Percentiles rank a stretch among this genome's conserved stretches.
phyloP scores from a whole-genome alignment of 2,113 vertebrate species.

The Rhinichthys klamathensis region DNA sequence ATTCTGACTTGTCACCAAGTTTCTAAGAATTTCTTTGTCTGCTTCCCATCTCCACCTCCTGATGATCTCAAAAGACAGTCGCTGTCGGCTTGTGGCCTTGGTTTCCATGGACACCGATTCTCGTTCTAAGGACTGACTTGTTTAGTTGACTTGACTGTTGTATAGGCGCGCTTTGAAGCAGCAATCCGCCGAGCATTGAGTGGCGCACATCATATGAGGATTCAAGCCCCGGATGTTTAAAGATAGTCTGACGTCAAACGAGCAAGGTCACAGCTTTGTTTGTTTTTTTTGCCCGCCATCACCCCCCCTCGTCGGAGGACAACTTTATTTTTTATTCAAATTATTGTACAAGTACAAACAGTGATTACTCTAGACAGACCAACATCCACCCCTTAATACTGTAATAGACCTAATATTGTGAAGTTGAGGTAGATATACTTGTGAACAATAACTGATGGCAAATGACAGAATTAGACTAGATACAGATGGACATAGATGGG shows the following conservation, averaged over 20 bases:
- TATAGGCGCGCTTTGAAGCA: background rate
- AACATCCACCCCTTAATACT: too few species aligned
- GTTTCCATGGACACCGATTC: constrained; percentile 54
- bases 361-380: too few species aligned
- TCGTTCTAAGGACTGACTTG: constrained; percentile 30
- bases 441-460: too few species aligned
- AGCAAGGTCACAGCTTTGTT: background rate
- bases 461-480: too few species aligned
- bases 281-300: too few species aligned
- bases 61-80: constrained; percentile 45
- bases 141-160: background rate
- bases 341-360: too few species aligned
- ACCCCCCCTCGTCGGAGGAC: too few species aligned
- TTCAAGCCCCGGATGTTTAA: background rate
- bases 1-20: background rate
- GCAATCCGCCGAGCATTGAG: background rate
- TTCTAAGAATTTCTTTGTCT: constrained; percentile 16
- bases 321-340: too few species aligned
- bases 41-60: constrained; percentile 8
- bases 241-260: background rate
- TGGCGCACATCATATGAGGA: background rate
- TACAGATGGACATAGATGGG: too few species aligned
- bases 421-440: too few species aligned
- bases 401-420: too few species aligned
- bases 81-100: constrained; percentile 36